A percentile compares a stretch with the other conserved stretches of the same genome.
Conservation (phyloP, 1,140 invertebrate genomes). For the Ostrea denselamellosa region DNA sequence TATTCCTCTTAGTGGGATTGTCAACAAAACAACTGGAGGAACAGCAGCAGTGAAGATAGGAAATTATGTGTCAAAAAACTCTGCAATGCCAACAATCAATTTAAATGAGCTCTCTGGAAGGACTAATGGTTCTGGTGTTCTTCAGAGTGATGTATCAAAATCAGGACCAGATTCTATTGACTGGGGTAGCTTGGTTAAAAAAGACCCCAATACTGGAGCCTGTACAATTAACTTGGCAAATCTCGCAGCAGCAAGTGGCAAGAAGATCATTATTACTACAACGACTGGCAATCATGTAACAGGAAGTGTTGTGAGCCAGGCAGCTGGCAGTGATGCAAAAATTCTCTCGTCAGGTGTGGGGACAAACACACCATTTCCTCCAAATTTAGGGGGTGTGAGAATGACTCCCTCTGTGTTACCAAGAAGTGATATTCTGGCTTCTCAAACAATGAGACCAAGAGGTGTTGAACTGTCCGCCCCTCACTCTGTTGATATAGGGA, state of each 20-base stretch:
- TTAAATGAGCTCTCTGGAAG: slow-evolving; percentile 21
- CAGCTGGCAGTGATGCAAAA: too few relatives aligned
- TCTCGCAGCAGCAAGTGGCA: slow-evolving; percentile 48
- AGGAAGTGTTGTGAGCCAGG: not conserved
- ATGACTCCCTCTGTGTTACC: slow-evolving; percentile 58
- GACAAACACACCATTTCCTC: not conserved
- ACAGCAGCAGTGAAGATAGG: slow-evolving; percentile 40
- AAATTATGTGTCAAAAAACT: slow-evolving; percentile 40
- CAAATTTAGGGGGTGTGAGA: not conserved
- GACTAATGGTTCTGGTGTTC: not conserved
- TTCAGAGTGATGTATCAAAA: not conserved
- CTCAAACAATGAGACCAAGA: not conserved
- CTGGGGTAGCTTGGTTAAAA: not conserved
- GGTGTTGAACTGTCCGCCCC: not conserved
- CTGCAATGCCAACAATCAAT: slow-evolving; percentile 30
- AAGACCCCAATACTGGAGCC: slow-evolving; percentile 9
- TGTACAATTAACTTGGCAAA: slow-evolving; percentile 48
- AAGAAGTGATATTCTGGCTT: slow-evolving; percentile 43
- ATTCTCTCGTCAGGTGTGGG: not conserved
- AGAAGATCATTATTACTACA: slow-evolving; percentile 55
- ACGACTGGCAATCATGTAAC: slow-evolving; percentile 17
- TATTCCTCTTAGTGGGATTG: slow-evolving; percentile 24
- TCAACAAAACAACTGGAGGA: not conserved
- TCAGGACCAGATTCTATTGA: slow-evolving; percentile 23
- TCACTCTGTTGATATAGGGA: not conserved